phyloP scores from a whole-genome alignment of 1,140 invertebrate genomes.

The Tetranychus urticae region DNA sequence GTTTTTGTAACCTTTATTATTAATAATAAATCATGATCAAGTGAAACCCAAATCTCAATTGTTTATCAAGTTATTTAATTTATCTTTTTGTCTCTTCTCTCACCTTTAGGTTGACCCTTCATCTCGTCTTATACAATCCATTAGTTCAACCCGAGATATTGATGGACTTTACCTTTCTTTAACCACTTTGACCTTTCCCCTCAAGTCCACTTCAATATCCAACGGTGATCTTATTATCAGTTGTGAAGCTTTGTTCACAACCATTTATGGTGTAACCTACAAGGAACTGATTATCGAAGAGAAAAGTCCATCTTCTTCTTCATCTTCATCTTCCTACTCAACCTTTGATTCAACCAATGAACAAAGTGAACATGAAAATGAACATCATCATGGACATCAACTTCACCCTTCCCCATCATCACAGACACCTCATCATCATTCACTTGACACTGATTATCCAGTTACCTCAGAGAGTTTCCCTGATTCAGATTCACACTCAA shows the following conservation, averaged over 20 bases:
- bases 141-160: background rate
- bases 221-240: background rate
- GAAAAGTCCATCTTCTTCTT: background rate
- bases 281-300: constrained; percentile 2
- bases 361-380: too few relatives aligned
- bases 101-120: background rate
- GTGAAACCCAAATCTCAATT: background rate
- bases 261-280: constrained; percentile 1
- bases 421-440: background rate
- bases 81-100: too few relatives aligned
- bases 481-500: background rate
- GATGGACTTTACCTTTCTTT: background rate
- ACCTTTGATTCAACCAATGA: background rate
- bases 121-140: background rate
- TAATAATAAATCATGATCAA: too few relatives aligned
- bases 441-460: background rate
- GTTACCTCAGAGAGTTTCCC: background rate
- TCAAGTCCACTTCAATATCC: background rate
- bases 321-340: background rate
- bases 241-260: background rate
- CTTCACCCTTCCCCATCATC: too few relatives aligned
- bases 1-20: too few relatives aligned
- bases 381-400: too few relatives aligned
- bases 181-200: background rate
- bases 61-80: background rate